Evolutionary conservation across 2,113 vertebrate species (phyloP).

Genomic region (Cervus canadensis): DNA sequence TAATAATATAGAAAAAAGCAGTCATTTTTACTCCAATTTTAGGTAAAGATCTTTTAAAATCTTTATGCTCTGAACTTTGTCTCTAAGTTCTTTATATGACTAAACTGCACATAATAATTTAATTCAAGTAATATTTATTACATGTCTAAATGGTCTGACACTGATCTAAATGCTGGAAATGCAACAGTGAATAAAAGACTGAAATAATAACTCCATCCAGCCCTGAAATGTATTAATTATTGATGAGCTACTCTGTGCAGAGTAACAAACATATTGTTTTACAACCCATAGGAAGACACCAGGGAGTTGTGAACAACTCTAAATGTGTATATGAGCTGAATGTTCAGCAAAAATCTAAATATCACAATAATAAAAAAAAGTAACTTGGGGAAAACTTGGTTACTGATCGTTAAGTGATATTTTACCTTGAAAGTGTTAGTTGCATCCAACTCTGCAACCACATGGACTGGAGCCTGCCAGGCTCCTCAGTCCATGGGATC

Average conservation of each 20-base stretch:
- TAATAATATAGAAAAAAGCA: neutral
- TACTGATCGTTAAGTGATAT: neutral
- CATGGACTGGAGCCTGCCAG: neutral
- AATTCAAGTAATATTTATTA: neutral
- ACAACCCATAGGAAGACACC: neutral
- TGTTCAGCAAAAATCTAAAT: neutral
- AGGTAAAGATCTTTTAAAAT: neutral
- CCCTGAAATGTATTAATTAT: neutral
- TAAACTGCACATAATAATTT: neutral
- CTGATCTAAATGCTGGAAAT: neutral
- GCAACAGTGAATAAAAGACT: neutral
- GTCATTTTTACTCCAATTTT: neutral
- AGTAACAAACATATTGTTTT: neutral
- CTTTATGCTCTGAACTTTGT: neutral
- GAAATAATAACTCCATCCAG: neutral
- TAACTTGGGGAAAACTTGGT: neutral
- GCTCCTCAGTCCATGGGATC: neutral
- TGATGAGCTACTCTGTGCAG: neutral
- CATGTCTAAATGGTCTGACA: neutral
- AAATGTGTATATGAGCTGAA: neutral
- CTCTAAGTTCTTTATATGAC: neutral
- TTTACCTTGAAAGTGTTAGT: neutral
- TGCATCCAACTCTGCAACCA: neutral
- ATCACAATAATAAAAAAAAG: neutral
- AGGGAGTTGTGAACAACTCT: neutral